Evolutionary conservation across 2,888 invertebrate species (phyloP).

Genomic region (Halictus ligatus): DNA sequence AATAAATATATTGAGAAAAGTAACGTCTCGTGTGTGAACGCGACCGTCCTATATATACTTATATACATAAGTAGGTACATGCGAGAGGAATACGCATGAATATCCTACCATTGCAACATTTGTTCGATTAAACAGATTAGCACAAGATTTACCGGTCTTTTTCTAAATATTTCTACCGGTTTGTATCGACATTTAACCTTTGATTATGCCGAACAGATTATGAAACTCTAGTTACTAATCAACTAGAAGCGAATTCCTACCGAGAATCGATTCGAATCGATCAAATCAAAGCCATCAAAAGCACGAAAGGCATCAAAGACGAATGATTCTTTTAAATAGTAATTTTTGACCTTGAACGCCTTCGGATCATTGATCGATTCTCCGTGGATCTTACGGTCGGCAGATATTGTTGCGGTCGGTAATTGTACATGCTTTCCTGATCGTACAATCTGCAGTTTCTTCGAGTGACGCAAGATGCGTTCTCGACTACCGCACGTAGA

Average conservation of each 20-base stretch:
- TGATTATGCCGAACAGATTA: background rate
- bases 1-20: background rate
- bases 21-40: background rate
- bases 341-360: conserved; percentile 39
- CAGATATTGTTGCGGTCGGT: conserved; percentile 32
- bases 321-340: conserved; percentile 26
- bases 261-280: background rate
- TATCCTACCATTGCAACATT: background rate
- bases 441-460: conserved; percentile 47
- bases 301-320: background rate
- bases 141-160: background rate
- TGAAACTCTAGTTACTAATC: background rate
- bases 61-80: background rate
- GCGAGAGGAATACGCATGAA: background rate
- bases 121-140: background rate
- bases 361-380: conserved; percentile 53
- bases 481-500: conserved; percentile 47
- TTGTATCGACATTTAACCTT: background rate
- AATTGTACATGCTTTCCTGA: conserved; percentile 26
- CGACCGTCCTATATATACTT: background rate
- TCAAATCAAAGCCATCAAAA: background rate
- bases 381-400: background rate
- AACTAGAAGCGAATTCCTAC: background rate
- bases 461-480: conserved; percentile 59
- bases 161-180: background rate